Evolutionary conservation across 2,888 invertebrate species (phyloP), one percentile per base, ranked within the genome.

Genomic region (Pammene fasciana): DNA sequence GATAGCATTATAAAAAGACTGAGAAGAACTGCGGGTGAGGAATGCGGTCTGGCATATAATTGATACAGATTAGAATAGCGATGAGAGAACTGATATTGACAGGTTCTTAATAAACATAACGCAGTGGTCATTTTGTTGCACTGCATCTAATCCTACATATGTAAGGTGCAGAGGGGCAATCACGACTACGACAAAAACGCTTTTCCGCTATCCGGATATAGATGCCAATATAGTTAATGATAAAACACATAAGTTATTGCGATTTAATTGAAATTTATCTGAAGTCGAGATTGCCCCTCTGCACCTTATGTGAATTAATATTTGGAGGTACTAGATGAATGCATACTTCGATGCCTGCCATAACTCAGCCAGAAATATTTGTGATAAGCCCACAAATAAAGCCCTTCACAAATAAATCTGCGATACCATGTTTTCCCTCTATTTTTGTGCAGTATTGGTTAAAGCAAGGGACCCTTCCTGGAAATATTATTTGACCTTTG

Each of bases 41-140:
- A 89, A 89, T 89, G 89, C 78, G 82, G 89, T 84, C 80, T 76
- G 76, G 80, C 76, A 73, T 74, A 78, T 81, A 81, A 83, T 85
- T 82, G 79, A 78, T 78, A 76, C 72, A 75, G 72, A 76, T 78
- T 81, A 80, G 76, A 79, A 78, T 76, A 75, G 72, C 60, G 70
- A 67, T 71, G 26, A 26, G 71, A 52, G 56, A 56, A 57, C 61
- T 52, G 56, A 46, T 70, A 70, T 77, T 73, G 75, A 50, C 48
- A 61, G 50, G 50, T 16, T 46, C 34, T 61, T 5, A 16, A 36
- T 61, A 16, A 50, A 50, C 13, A 50, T 1, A 1, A 16, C 34
- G 7, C 57, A 57, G 43, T 43, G 16, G 1, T 9, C 41, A 8
- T n/a, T 10, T 45, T 50, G 5, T 11, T 16, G 8, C 16, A 16